Evolutionary conservation across 2,888 invertebrate genomes (phyloP).

Genomic region (Drosophila eohydei): DNA sequence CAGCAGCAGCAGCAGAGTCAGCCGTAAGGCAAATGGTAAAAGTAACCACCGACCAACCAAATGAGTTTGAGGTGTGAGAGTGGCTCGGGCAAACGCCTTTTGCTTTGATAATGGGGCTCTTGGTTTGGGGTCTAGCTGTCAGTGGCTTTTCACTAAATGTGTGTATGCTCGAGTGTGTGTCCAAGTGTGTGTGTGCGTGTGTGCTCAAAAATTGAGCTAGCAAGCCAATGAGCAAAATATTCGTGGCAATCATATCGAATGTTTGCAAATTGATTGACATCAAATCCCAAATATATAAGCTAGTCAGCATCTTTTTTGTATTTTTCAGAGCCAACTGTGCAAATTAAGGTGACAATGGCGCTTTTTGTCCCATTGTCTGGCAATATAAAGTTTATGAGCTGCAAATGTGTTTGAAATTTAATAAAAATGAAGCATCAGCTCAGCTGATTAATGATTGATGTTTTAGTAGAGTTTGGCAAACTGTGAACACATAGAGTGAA

Average conservation of each 20-base stretch:
- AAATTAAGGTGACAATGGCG: conserved; percentile 35
- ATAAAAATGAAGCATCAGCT: not conserved
- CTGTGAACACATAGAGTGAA: not conserved
- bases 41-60: conserved; percentile 75
- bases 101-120: conserved; percentile 74
- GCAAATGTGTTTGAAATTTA: conserved; percentile 14
- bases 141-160: conserved; percentile 34
- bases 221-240: conserved; percentile 52
- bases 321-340: conserved; percentile 7
- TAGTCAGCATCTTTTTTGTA: not conserved
- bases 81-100: conserved; percentile 62
- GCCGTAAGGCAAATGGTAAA: conserved; percentile 77
- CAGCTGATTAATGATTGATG: conserved; percentile 9
- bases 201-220: conserved; percentile 34
- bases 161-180: conserved; percentile 1
- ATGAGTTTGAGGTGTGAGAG: conserved; percentile 73
- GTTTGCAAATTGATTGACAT: conserved; percentile 54
- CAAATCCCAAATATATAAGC: conserved; percentile 24
- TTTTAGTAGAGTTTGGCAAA: not conserved
- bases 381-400: conserved; percentile 10
- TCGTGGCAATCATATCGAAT: conserved; percentile 53
- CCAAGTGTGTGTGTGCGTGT: conserved; percentile 2
- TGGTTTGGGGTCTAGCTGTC: conserved; percentile 46
- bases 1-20: conserved; percentile 29
- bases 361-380: conserved; percentile 9